phyloP scores from a whole-genome alignment of 2,888 invertebrate genomes.

The Zonitis immaculata region DNA sequence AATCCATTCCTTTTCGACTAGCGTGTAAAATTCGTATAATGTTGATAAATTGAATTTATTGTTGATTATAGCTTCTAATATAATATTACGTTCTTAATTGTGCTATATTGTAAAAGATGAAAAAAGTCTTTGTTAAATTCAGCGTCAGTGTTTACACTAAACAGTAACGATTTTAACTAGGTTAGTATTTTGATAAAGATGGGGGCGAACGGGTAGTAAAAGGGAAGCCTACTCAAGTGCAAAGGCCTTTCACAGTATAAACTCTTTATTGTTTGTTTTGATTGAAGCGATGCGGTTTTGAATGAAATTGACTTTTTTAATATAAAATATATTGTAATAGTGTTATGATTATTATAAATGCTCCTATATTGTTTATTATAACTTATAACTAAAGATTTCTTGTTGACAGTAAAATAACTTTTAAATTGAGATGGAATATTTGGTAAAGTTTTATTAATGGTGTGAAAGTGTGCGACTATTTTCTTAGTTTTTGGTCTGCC shows the following conservation, averaged over 20 bases:
- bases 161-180: constrained; percentile 12
- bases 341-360: too few species aligned
- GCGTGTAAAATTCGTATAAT: not conserved
- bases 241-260: constrained; percentile 25
- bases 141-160: constrained; percentile 11
- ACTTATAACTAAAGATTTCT: too few species aligned
- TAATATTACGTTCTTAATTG: constrained; percentile 13
- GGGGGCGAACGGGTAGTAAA: constrained; percentile 22
- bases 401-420: constrained; percentile 9
- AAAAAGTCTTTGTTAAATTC: constrained; percentile 12
- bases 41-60: not conserved
- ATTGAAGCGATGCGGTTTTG: constrained; percentile 24
- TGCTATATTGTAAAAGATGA: constrained; percentile 7
- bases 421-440: constrained; percentile 38
- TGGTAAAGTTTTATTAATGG: constrained; percentile 28
- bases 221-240: constrained; percentile 22
- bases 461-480: constrained; percentile 26
- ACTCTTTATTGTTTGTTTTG: constrained; percentile 25
- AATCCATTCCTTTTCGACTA: too few species aligned
- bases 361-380: too few species aligned
- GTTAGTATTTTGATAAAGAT: constrained; percentile 14
- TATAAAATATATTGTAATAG: too few species aligned
- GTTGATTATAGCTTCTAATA: constrained; percentile 3
- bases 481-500: constrained; percentile 20
- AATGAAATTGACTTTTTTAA: constrained; percentile 18